Conservation (phyloP, 2,113 vertebrate species). For the Neomonachus schauinslandi region DNA sequence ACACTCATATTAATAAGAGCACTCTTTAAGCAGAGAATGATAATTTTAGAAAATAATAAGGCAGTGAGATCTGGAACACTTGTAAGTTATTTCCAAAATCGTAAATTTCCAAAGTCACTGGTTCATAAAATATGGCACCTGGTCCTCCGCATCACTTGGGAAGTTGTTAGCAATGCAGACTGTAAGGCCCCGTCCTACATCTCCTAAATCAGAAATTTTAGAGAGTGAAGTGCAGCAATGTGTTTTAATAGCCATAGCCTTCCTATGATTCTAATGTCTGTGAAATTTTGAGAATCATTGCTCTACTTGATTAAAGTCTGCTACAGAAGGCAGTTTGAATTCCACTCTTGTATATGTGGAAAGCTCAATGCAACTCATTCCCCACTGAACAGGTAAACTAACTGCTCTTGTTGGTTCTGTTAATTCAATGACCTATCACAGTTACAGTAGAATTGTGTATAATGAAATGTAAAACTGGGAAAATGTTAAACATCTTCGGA, state of each 20-base stretch:
- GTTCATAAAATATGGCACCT: not conserved
- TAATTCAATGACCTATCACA: not conserved
- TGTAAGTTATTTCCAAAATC: not conserved
- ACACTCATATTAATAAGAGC: not conserved
- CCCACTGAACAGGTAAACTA: not conserved
- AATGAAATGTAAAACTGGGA: not conserved
- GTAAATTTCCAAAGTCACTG: not conserved
- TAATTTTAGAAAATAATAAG: not conserved
- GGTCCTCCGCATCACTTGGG: not conserved
- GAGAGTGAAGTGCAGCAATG: not conserved
- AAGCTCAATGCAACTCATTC: not conserved
- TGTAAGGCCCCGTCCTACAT: not conserved
- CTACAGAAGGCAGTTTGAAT: not conserved
- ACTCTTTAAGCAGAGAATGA: not conserved
- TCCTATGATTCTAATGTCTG: not conserved
- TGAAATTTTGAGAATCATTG: not conserved
- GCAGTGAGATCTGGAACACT: not conserved
- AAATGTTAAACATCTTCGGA: not conserved
- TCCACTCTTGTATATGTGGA: not conserved
- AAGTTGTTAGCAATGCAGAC: not conserved
- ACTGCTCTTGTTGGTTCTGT: not conserved
- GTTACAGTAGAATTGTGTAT: not conserved
- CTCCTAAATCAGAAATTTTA: not conserved
- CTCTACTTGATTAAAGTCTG: not conserved
- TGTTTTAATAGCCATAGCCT: not conserved